phyloP scores from a whole-genome alignment of 2,888 invertebrate genomes.

The Agapetus fuscipes region DNA sequence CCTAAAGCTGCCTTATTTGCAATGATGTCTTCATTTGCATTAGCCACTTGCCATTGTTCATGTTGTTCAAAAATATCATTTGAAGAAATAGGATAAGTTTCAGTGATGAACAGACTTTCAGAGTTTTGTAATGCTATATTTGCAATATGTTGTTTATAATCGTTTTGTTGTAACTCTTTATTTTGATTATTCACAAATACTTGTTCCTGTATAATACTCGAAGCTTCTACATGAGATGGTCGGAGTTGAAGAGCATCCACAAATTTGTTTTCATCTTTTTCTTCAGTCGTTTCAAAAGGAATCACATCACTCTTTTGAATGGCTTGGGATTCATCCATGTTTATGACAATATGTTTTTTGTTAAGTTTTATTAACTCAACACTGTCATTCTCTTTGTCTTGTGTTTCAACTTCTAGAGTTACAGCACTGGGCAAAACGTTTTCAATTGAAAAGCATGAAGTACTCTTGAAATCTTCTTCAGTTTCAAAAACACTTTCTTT shows the following conservation, averaged over 20 bases:
- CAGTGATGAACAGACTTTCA: neutral
- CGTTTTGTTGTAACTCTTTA: neutral
- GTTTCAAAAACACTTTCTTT: constrained; percentile 25
- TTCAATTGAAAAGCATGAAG: constrained; percentile 32
- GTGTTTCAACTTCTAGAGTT: constrained; percentile 31
- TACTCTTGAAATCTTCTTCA: too few species aligned
- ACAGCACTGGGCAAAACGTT: constrained; percentile 31
- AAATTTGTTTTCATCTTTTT: constrained; percentile 23
- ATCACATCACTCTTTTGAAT: constrained; percentile 32
- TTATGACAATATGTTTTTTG: constrained; percentile 29
- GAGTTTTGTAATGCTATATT: neutral
- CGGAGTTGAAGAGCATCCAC: neutral
- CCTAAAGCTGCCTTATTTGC: constrained; percentile 23
- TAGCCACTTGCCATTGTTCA: neutral
- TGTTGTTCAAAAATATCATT: neutral
- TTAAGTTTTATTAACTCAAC: constrained; percentile 27
- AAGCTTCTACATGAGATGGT: constrained; percentile 5
- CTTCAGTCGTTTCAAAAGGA: constrained; percentile 30
- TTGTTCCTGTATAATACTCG: constrained; percentile 2
- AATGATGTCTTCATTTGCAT: neutral
- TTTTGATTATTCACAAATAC: neutral
- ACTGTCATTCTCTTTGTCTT: constrained; percentile 34
- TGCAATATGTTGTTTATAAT: neutral
- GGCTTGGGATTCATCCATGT: constrained; percentile 31
- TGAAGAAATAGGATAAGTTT: neutral